Evolutionary conservation across 2,797 vertebrate species (phyloP), one percentile per base, ranked within the genome.

Genomic region (Hylomyscus alleni): DNA sequence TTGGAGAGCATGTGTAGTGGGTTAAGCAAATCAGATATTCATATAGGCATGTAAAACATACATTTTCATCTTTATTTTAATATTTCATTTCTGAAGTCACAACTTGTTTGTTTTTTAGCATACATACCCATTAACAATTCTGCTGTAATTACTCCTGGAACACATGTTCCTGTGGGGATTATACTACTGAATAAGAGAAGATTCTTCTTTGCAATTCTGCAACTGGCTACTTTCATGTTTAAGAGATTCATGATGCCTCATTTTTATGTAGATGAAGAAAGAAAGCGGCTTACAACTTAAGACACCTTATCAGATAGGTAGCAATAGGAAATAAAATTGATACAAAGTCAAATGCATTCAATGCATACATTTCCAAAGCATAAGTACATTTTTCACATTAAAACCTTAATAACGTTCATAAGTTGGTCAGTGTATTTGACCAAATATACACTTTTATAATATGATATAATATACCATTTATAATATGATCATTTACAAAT

Each of bases 251-350:
- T 91, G 34, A 56, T 0, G 22, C 6, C 54, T 87, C 0, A 54
- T 87, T 72, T 97, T 50, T 62, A 60, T 44, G 50, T 87, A 97
- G 94, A 96, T 44, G 67, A 85, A 95, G 77, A 84, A 76, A 60
- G 50, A 97, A 96, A 91, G 72, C 82, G 10, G 60, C 3, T 40
- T 90, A 60, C 60, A 87, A 26, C 24, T 80, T 93, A 83, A 75
- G 37, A 93, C 75, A 62, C 8, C 5, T 34, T 69, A 50, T 58
- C 31, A 87, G 31, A 44, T 15, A 54, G 69, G 34, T 31, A 60
- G 24, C 3, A 50, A 37, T 60, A 92, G 89, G 17, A 22, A 40
- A 88, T 24, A 14, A 91, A 58, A 56, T 76, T 76, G n/a, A 90
- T 60, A 73, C 3, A 83, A 95, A 75, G 50, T 88, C 50, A 87